phyloP scores from a whole-genome alignment of 2,888 invertebrate species.

The Choristoneura rosaceana region DNA sequence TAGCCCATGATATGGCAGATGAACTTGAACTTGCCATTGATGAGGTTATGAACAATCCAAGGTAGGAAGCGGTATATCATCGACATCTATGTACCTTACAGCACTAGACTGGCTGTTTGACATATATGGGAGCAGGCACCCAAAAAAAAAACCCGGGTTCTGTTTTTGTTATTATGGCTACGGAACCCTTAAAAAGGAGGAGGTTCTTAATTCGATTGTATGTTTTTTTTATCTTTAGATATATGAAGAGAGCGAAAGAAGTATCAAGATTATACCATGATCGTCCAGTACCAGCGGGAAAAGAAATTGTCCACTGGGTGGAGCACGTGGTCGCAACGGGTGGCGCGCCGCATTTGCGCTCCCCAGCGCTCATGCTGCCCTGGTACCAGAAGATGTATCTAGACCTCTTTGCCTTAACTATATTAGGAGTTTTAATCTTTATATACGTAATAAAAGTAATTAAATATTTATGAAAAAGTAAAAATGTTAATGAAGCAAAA shows the following conservation, averaged over 20 bases:
- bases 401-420: conserved; percentile 23
- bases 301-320: conserved; percentile 43
- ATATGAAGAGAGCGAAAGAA: conserved; percentile 33
- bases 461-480: neutral
- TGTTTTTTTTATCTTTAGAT: too few relatives aligned
- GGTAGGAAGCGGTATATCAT: neutral
- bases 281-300: conserved; percentile 34
- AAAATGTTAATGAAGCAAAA: neutral
- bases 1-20: neutral
- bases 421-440: neutral
- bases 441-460: neutral
- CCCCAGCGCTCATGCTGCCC: conserved; percentile 38
- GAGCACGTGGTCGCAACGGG: conserved; percentile 41
- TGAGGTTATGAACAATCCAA: neutral
- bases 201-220: too few relatives aligned
- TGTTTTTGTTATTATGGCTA: too few relatives aligned
- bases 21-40: neutral
- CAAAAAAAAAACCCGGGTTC: too few relatives aligned
- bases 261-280: conserved; percentile 43
- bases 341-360: conserved; percentile 43
- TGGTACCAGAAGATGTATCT: conserved; percentile 43
- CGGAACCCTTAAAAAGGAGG: too few relatives aligned
- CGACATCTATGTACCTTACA: too few relatives aligned
- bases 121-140: too few relatives aligned
- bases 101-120: too few relatives aligned